These are phyloP conservation scores for Umimayanthus chanpuru DNA, from an alignment of 92 coral and sea anemone species.

Conservation along the genomic window DNA sequence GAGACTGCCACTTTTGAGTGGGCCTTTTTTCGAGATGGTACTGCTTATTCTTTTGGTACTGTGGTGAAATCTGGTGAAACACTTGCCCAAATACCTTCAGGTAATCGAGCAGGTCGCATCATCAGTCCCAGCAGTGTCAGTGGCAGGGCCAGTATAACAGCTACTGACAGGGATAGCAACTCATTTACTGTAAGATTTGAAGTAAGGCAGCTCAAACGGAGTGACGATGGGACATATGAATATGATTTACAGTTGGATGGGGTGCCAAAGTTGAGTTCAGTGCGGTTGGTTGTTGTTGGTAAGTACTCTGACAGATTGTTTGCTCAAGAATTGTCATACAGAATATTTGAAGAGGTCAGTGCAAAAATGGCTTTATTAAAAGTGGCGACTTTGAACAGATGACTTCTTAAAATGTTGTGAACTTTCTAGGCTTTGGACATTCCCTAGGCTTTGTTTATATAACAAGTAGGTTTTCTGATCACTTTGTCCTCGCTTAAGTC, in stretches of 20 bases:
- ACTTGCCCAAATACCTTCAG: neutral
- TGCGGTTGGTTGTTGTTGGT: neutral
- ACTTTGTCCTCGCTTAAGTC: too few species aligned
- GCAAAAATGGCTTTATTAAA: too few species aligned
- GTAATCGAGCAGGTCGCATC: too few species aligned
- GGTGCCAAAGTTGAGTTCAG: neutral
- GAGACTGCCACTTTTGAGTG: neutral
- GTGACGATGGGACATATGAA: neutral
- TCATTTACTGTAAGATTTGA: neutral
- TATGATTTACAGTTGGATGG: neutral
- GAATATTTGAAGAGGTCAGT: neutral
- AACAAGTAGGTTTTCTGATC: too few species aligned
- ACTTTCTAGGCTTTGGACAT: too few species aligned
- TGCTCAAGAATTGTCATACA: neutral
- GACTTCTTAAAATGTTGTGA: too few species aligned
- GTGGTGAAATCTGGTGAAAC: neutral
- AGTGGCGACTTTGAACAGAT: too few species aligned
- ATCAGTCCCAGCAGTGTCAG: neutral
- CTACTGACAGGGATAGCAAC: neutral
- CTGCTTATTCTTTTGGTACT: neutral
- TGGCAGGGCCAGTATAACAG: neutral
- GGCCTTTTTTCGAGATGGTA: neutral
- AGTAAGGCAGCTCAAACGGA: neutral
- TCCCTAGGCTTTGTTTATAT: too few species aligned
- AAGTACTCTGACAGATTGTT: neutral